Evolutionary conservation across 2,888 invertebrate species (phyloP).

Genomic region (Lepetodrilus schrolli): DNA sequence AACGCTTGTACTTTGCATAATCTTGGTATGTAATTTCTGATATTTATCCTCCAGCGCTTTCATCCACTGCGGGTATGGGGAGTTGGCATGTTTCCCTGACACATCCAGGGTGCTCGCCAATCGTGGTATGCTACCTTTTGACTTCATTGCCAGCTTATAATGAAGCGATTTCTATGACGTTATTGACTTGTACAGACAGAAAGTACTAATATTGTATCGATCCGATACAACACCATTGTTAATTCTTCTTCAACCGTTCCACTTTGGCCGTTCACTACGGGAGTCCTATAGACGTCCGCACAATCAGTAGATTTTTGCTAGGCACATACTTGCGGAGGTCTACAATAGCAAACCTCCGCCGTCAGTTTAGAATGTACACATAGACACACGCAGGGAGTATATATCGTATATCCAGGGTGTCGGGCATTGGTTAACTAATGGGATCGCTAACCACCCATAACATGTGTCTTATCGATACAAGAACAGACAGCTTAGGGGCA

Average conservation of each 20-base stretch:
- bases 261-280: not conserved
- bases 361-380: not conserved
- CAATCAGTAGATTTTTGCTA: not conserved
- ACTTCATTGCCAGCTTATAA: not conserved
- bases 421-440: constrained; percentile 7
- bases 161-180: not conserved
- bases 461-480: constrained; percentile 22
- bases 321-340: not conserved
- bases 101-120: constrained; percentile 15
- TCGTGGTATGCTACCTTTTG: not conserved
- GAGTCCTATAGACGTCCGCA: not conserved
- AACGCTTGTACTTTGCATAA: constrained; percentile 29
- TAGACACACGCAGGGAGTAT: not conserved
- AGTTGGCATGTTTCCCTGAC: constrained; percentile 16
- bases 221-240: not conserved
- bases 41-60: constrained; percentile 62
- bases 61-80: constrained; percentile 62
- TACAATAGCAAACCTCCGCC: not conserved
- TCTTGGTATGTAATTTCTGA: constrained; percentile 64
- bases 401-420: not conserved
- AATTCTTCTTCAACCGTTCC: not conserved
- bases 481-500: no score
- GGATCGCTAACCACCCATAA: constrained; percentile 4
- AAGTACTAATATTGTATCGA: not conserved
- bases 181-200: constrained; percentile 15